These are phyloP conservation scores for Takifugu bimaculatus DNA, from an alignment of 2,113 vertebrate genomes.

Conservation along the genomic window DNA sequence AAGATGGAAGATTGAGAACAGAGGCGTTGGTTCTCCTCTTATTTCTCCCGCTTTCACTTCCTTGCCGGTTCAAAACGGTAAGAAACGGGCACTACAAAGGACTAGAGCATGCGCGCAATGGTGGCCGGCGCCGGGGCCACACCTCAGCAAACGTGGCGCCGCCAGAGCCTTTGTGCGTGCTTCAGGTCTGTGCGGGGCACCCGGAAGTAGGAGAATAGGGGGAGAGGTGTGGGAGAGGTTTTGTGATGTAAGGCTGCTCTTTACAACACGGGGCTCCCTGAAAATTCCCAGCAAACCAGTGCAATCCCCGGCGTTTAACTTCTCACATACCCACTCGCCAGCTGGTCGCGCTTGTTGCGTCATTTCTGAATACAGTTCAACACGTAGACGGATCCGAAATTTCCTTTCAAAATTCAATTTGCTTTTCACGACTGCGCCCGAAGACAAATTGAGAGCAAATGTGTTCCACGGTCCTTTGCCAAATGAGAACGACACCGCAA, in stretches of 20 bases:
- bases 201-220: constrained; percentile 54
- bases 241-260: constrained; percentile 42
- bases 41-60: constrained; percentile 51
- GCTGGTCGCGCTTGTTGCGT: constrained; percentile 43
- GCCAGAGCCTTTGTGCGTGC: constrained; percentile 58
- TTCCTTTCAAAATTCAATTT: background rate
- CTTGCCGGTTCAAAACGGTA: constrained; percentile 49
- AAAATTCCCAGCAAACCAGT: constrained; percentile 13
- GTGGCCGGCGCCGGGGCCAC: constrained; percentile 56
- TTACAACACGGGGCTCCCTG: constrained; percentile 19
- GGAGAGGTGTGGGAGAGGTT: constrained; percentile 37
- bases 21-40: constrained; percentile 73
- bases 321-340: constrained; percentile 35
- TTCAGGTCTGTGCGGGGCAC: constrained; percentile 42
- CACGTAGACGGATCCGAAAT: constrained; percentile 9
- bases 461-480: constrained; percentile 16
- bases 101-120: constrained; percentile 57
- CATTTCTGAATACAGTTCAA: constrained; percentile 43
- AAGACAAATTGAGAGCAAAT: constrained; percentile 9
- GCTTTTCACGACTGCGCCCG: background rate
- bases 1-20: constrained; percentile 36
- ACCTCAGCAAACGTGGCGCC: constrained; percentile 57
- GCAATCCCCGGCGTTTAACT: constrained; percentile 15
- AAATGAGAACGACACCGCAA: background rate
- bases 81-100: constrained; percentile 71